These are phyloP conservation scores for Channallabes apus DNA, from an alignment of 2,797 vertebrate species.

Conservation along the genomic window DNA sequence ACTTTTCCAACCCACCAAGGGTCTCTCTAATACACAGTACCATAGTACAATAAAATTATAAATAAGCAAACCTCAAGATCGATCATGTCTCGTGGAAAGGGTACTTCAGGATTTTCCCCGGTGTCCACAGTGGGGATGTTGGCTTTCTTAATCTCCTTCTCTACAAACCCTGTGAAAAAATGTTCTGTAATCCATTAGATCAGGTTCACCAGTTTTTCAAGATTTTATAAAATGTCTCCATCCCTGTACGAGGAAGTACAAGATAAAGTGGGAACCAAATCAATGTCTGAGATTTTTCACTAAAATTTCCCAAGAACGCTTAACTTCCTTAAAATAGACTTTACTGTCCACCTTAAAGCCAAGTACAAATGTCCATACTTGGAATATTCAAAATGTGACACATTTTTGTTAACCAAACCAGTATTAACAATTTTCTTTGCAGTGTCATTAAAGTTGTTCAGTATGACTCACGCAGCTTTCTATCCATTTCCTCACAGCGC, in stretches of 20 bases:
- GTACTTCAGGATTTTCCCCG: slow-evolving; percentile 94
- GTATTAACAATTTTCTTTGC: not conserved
- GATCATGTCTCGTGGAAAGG: slow-evolving; percentile 88
- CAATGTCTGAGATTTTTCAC: not conserved
- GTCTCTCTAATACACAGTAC: not conserved
- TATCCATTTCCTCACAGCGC: slow-evolving; percentile 97
- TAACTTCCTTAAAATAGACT: not conserved
- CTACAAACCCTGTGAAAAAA: slow-evolving; percentile 86
- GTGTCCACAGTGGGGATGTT: slow-evolving; percentile 89
- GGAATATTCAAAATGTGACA: not conserved
- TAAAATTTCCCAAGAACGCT: not conserved
- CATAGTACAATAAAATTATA: not conserved
- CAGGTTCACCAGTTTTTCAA: not conserved
- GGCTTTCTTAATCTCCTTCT: slow-evolving; percentile 97
- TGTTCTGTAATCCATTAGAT: not conserved
- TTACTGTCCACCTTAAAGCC: not conserved
- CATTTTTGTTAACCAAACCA: not conserved
- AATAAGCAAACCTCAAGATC: slow-evolving; percentile 78
- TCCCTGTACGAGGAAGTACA: not conserved
- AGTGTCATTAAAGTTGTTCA: not conserved
- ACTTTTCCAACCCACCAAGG: no score
- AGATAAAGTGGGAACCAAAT: not conserved
- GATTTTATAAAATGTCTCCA: not conserved
- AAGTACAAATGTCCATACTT: not conserved
- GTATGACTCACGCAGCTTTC: slow-evolving; percentile 87